Percentiles rank a stretch among this genome's conserved stretches.
phyloP scores from a whole-genome alignment of 1,140 invertebrate species.

The Lysiphlebus fabarum region DNA sequence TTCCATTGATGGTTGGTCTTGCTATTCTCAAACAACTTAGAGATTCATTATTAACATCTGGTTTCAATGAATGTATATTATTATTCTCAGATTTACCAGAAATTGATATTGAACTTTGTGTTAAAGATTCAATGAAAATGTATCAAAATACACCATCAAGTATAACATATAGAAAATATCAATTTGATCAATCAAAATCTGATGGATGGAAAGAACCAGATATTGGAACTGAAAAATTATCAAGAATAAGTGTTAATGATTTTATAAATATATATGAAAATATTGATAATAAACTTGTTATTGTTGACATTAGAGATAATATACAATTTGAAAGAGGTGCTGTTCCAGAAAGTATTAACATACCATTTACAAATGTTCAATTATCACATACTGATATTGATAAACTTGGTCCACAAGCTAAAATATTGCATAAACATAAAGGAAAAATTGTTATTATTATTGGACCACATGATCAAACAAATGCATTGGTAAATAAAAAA shows the following conservation, averaged over 20 bases:
- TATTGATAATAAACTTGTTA: slow-evolving; percentile 64
- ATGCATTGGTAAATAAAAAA: slow-evolving; percentile 74
- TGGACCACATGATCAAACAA: slow-evolving; percentile 71
- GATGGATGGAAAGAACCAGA: slow-evolving; percentile 58
- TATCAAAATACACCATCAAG: slow-evolving; percentile 84
- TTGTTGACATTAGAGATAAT: slow-evolving; percentile 73
- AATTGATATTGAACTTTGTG: slow-evolving; percentile 91
- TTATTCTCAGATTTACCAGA: slow-evolving; percentile 97
- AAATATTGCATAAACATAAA: slow-evolving; percentile 58
- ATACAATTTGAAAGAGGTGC: slow-evolving; percentile 73
- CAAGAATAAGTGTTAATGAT: slow-evolving; percentile 82
- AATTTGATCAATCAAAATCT: slow-evolving; percentile 60
- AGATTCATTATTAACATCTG: slow-evolving; percentile 78
- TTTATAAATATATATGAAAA: slow-evolving; percentile 68
- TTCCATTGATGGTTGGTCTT: slow-evolving; percentile 92
- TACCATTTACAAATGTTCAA: slow-evolving; percentile 76
- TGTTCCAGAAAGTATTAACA: slow-evolving; percentile 78
- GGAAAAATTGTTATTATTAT: slow-evolving; percentile 75
- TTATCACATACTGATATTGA: slow-evolving; percentile 64
- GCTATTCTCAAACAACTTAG: slow-evolving; percentile 88
- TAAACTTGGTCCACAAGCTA: slow-evolving; percentile 63
- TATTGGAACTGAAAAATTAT: slow-evolving; percentile 52
- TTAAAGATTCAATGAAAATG: slow-evolving; percentile 83
- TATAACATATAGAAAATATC: slow-evolving; percentile 80
- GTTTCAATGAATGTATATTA: slow-evolving; percentile 96